Evolutionary conservation across 2,797 vertebrate species (phyloP).

Genomic region (Enteromius paludinosus): DNA sequence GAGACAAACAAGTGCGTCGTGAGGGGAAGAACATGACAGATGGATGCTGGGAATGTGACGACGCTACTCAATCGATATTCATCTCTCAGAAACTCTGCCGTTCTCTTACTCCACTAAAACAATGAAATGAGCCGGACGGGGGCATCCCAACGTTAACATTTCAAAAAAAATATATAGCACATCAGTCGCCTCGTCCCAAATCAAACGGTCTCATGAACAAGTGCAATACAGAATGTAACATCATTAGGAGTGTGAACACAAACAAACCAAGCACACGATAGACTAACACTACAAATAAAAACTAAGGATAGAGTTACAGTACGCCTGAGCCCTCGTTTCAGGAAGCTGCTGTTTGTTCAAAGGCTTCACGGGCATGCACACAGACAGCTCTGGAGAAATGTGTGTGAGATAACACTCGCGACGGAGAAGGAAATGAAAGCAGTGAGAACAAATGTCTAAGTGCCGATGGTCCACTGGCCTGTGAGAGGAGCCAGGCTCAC

Average conservation of each 20-base stretch:
- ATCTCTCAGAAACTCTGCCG: neutral
- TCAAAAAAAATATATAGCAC: constrained; percentile 73
- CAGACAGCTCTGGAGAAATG: neutral
- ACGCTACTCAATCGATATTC: neutral
- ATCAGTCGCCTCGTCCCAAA: constrained; percentile 64
- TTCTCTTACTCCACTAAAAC: constrained; percentile 48
- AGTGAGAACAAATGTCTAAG: constrained; percentile 5
- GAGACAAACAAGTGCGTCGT: neutral
- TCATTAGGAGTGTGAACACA: constrained; percentile 61
- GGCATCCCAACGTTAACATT: constrained; percentile 69
- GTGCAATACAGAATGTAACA: constrained; percentile 76
- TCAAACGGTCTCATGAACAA: constrained; percentile 67
- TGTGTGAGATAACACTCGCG: neutral
- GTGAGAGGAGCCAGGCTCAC: constrained; percentile 15
- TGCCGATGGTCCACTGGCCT: constrained; percentile 22
- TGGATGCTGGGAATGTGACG: constrained; percentile 5
- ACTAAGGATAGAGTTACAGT: constrained; percentile 4
- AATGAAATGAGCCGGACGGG: constrained; percentile 47
- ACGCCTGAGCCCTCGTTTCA: constrained; percentile 31
- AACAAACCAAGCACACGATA: constrained; percentile 64
- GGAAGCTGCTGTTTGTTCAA: constrained; percentile 56
- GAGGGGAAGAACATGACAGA: neutral
- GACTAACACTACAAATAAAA: constrained; percentile 47
- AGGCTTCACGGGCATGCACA: constrained; percentile 13
- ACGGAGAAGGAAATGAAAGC: neutral